Conservation (phyloP, 2,113 vertebrate species). For the Dolichallabes microphthalmus region DNA sequence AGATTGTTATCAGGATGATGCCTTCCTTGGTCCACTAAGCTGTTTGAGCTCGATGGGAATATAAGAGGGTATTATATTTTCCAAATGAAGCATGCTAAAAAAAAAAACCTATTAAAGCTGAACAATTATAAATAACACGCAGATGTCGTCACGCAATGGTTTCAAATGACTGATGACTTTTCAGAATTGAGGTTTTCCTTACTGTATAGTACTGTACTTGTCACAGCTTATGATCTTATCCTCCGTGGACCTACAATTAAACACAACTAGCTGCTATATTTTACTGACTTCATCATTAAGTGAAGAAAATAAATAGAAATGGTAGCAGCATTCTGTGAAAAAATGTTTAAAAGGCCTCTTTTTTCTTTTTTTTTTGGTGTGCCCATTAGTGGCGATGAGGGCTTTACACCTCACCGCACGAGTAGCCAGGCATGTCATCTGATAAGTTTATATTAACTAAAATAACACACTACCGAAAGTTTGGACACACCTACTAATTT, state of each 20-base stretch:
- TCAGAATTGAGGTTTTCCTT: not conserved
- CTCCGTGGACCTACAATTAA: not conserved
- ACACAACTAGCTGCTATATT: not conserved
- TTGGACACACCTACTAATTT: no score
- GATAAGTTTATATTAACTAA: no score
- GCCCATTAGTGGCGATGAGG: no score
- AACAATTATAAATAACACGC: not conserved
- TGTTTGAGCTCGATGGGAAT: not conserved
- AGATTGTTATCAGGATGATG: not conserved
- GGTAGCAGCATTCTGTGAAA: not conserved
- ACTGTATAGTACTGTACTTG: no score
- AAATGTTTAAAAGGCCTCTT: not conserved
- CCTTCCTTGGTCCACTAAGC: not conserved
- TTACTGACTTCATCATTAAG: not conserved
- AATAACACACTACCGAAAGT: no score
- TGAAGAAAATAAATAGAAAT: not conserved
- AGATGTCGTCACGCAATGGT: not conserved
- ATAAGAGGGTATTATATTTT: not conserved
- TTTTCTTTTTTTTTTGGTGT: no score
- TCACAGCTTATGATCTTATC: no score
- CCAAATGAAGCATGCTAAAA: not conserved
- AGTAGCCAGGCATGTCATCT: no score
- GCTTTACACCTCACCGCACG: no score
- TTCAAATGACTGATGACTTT: not conserved
- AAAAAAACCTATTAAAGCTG: not conserved